Evolutionary conservation across 2,797 vertebrate genomes (phyloP).

Genomic region (Acrocephalus scirpaceus): DNA sequence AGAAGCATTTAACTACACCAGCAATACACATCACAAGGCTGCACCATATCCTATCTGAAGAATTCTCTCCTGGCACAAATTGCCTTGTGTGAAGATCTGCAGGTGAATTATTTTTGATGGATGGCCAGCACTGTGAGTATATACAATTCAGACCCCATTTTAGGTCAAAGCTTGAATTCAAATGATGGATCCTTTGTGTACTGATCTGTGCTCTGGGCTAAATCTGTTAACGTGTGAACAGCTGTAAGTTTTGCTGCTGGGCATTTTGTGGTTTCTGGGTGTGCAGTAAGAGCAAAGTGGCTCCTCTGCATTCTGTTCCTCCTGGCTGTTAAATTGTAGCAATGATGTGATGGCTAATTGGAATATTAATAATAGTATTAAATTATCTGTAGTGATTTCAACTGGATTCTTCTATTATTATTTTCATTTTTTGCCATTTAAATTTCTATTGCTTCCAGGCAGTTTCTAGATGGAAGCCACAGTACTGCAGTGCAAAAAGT

Average conservation of each 20-base stretch:
- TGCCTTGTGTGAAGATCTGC: neutral
- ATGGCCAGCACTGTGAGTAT: neutral
- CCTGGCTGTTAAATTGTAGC: neutral
- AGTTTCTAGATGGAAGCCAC: neutral
- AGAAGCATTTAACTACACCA: neutral
- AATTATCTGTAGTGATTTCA: neutral
- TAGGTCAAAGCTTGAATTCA: neutral
- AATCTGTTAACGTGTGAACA: neutral
- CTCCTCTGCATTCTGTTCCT: neutral
- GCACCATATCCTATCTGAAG: neutral
- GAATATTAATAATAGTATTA: neutral
- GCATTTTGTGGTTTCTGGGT: neutral
- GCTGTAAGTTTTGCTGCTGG: neutral
- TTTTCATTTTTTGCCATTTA: neutral
- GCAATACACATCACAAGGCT: neutral
- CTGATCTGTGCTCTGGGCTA: neutral
- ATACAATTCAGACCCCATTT: neutral
- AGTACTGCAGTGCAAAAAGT: neutral
- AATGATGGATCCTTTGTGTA: neutral
- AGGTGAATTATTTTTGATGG: neutral
- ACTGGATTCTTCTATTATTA: neutral
- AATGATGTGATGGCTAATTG: neutral
- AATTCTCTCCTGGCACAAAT: neutral
- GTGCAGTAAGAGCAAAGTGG: neutral
- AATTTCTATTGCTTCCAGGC: neutral